Base-by-base conservation (phyloP, 2,888 invertebrate genomes). In the Caenorhabditis afra region DNA sequence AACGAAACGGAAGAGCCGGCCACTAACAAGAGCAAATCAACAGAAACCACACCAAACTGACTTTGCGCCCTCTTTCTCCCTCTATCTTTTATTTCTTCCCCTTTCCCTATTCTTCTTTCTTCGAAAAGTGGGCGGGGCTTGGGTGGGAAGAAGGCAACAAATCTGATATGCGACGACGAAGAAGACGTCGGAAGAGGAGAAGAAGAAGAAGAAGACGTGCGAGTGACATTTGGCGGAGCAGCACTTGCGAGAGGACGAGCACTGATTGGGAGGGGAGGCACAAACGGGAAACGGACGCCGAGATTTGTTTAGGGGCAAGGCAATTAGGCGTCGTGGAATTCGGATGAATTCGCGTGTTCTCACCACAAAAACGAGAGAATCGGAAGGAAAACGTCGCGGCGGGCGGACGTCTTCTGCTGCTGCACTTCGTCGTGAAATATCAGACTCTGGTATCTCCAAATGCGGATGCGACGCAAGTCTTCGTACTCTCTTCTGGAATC, bases 381-480 rank as follows among this genome's bases (percentile, higher is more conserved):
- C 44, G 44, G 44, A 44, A 20, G 29, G 12, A n/a, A 29, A 7
- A 29, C 4, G 29, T 3, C 29, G 29, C 29, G 29, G 29, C 29
- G 4, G 29, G n/a, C n/a, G n/a, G 3, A 4, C 39, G 12, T 14
- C 44, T 18, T 10, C 18, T 52, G 47, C 16, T 61, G 66, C 45
- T 64, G 68, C n/a, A 77, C 47, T 29, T 81, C 68, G 47, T 78
- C 73, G 37, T 82, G 73, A 44, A 77, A 79, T 39, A 79, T 78
- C 35, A 85, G 55, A 23, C 80, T 68, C 39, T 84, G 81, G 65
- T 85, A 85, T 50, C 85, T 68, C 85, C 85, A 85, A n/a, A 85
- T 81, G 47, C 85, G 66, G 12, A 84, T 71, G 37, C 75, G 20
- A 10, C 76, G 59, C 12, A 79, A 37, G n/a, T 62, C 68, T 39